Evolutionary conservation across 2,888 invertebrate genomes (phyloP).

Genomic region (Deilephila porcellus): DNA sequence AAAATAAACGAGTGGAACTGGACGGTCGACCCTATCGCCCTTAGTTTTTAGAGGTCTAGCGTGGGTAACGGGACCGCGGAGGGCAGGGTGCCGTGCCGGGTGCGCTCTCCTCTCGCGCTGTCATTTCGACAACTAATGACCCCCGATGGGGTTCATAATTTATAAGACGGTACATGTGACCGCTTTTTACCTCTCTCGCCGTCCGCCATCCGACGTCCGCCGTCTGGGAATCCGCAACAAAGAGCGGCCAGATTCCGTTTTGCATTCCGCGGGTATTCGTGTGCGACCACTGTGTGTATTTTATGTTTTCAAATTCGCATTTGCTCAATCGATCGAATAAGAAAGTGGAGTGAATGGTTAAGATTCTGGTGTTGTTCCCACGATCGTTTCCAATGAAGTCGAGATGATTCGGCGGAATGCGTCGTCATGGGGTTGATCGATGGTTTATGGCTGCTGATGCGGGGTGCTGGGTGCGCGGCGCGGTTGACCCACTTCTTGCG

Average conservation of each 20-base stretch:
- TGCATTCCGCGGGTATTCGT: slow-evolving; percentile 76
- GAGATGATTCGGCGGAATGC: slow-evolving; percentile 44
- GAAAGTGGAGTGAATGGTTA: slow-evolving; percentile 44
- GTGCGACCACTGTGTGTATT: slow-evolving; percentile 64
- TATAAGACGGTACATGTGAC: slow-evolving; percentile 74
- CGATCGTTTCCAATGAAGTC: slow-evolving; percentile 36
- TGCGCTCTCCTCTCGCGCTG: slow-evolving; percentile 44
- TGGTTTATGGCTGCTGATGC: slow-evolving; percentile 17
- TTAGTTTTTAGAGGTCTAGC: slow-evolving; percentile 69
- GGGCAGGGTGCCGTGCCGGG: slow-evolving; percentile 17
- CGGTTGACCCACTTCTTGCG: slow-evolving; percentile 73
- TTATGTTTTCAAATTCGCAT: slow-evolving; percentile 64
- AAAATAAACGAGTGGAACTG: slow-evolving; percentile 61
- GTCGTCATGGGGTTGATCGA: slow-evolving; percentile 31
- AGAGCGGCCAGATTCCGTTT: slow-evolving; percentile 79
- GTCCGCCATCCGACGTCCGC: slow-evolving; percentile 60
- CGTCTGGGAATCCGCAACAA: slow-evolving; percentile 84
- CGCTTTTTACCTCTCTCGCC: slow-evolving; percentile 74
- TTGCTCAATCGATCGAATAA: slow-evolving; percentile 62
- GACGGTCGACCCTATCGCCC: slow-evolving; percentile 71
- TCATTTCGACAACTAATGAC: slow-evolving; percentile 79
- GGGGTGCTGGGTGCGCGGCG: slow-evolving; percentile 30
- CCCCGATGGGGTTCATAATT: slow-evolving; percentile 70
- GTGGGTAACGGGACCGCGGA: slow-evolving; percentile 69
- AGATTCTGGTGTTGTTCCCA: slow-evolving; percentile 44